Conservation (phyloP, 2,113 vertebrate species). For the Alethe castanea region DNA sequence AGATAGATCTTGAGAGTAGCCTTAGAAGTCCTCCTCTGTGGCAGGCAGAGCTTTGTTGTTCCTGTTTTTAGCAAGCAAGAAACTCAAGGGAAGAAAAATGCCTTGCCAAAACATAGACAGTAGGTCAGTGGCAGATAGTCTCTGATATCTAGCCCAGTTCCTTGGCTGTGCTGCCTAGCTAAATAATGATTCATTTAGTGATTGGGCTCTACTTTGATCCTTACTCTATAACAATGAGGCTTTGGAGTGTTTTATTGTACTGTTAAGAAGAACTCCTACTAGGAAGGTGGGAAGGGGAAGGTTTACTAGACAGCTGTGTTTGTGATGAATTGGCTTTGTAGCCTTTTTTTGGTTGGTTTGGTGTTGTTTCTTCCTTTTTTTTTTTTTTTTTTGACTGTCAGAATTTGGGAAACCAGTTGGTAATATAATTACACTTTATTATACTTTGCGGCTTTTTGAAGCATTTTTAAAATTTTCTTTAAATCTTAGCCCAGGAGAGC, state of each 20-base stretch:
- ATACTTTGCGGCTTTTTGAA: neutral
- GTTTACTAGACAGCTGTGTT: constrained; percentile 58
- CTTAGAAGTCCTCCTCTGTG: neutral
- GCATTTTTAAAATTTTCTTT: neutral
- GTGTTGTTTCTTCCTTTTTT: neutral
- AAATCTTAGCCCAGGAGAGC: neutral
- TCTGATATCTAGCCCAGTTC: neutral
- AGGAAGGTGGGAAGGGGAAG: constrained; percentile 28
- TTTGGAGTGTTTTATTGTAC: constrained; percentile 62
- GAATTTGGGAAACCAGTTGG: neutral
- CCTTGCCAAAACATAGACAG: neutral
- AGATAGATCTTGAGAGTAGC: neutral
- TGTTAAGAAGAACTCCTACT: constrained; percentile 46
- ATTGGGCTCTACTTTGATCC: constrained; percentile 49
- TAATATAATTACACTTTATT: constrained; percentile 27
- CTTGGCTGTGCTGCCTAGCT: neutral
- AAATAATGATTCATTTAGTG: constrained; percentile 57
- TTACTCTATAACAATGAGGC: constrained; percentile 21
- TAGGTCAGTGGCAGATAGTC: neutral
- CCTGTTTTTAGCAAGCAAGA: neutral
- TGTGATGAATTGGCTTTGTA: constrained; percentile 42
- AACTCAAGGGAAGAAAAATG: neutral
- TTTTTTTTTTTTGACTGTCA: neutral
- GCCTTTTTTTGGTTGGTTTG: neutral
- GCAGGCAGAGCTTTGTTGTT: neutral